Percentiles rank a stretch among this genome's conserved stretches.
phyloP scores from a whole-genome alignment of 2,888 invertebrate genomes.

The Eupithecia subfuscata region DNA sequence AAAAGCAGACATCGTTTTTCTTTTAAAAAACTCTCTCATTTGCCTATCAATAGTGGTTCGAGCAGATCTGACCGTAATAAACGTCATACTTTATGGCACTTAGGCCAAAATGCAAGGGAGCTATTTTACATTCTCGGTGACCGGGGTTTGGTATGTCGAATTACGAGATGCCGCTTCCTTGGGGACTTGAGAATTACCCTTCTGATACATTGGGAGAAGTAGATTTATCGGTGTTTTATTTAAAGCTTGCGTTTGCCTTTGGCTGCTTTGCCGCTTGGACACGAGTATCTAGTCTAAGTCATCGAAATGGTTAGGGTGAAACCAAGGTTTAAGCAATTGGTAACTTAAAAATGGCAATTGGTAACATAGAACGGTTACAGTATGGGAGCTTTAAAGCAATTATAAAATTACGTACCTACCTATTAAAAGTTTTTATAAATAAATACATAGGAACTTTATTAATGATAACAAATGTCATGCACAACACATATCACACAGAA shows the following conservation, averaged over 20 bases:
- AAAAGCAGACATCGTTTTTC: conserved; percentile 84
- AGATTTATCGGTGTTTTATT: conserved; percentile 17
- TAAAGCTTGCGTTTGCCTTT: conserved; percentile 6
- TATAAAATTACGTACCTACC: too few relatives aligned
- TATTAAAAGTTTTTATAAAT: too few relatives aligned
- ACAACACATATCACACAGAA: too few relatives aligned
- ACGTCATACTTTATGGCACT: conserved; percentile 84
- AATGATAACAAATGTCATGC: too few relatives aligned
- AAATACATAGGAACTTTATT: too few relatives aligned
- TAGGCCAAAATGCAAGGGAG: conserved; percentile 83
- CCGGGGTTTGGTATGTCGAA: conserved; percentile 79
- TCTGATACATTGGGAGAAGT: conserved; percentile 42
- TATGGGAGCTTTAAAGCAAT: background rate
- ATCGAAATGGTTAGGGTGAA: too few relatives aligned
- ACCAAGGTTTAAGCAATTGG: too few relatives aligned
- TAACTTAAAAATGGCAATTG: background rate
- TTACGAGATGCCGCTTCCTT: conserved; percentile 79
- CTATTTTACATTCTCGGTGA: conserved; percentile 82
- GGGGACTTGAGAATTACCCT: conserved; percentile 69
- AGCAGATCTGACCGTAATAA: conserved; percentile 84
- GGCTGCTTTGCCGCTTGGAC: background rate
- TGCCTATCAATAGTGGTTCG: conserved; percentile 84
- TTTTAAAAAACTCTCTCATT: conserved; percentile 84
- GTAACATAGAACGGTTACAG: background rate
- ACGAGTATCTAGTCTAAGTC: too few relatives aligned